phyloP scores from a whole-genome alignment of 2,888 invertebrate genomes.

The Melieria crassipennis region DNA sequence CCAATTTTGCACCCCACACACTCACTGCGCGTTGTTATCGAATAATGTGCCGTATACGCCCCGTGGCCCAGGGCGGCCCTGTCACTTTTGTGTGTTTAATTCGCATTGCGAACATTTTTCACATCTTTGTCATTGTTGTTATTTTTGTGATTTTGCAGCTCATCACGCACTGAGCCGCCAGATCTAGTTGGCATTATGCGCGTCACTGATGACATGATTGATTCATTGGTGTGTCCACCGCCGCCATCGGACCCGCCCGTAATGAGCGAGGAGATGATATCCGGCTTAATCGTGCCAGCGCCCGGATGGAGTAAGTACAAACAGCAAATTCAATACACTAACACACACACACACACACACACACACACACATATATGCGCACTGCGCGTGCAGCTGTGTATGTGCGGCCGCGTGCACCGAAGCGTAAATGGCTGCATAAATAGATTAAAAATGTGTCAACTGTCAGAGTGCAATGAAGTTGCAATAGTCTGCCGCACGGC shows the following conservation, averaged over 20 bases:
- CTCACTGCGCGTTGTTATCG: no score
- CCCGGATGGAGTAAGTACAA: conserved; percentile 89
- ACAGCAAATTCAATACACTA: neutral
- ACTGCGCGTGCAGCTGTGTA: neutral
- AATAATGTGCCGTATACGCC: no score
- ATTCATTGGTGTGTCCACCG: conserved; percentile 94
- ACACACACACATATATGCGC: neutral
- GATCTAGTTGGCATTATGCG: conserved; percentile 81
- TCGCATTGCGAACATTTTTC: no score
- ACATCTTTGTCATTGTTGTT: conserved; percentile 1
- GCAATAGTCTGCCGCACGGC: conserved; percentile 13
- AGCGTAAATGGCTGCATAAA: conserved; percentile 20
- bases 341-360: neutral
- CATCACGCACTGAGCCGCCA: conserved; percentile 83
- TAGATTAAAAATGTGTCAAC: conserved; percentile 35
- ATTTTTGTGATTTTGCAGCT: conserved; percentile 66
- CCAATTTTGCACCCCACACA: no score
- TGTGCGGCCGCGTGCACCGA: neutral
- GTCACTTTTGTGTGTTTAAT: no score
- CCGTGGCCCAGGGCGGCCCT: no score
- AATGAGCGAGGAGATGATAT: conserved; percentile 95
- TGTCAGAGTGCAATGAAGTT: conserved; percentile 34
- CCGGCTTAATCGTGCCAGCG: conserved; percentile 94
- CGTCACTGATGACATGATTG: conserved; percentile 95
- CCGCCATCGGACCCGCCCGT: conserved; percentile 93